These are phyloP conservation scores for Sylvilagus floridanus DNA, from an alignment of 2,797 vertebrate species.

Conservation along the genomic window DNA sequence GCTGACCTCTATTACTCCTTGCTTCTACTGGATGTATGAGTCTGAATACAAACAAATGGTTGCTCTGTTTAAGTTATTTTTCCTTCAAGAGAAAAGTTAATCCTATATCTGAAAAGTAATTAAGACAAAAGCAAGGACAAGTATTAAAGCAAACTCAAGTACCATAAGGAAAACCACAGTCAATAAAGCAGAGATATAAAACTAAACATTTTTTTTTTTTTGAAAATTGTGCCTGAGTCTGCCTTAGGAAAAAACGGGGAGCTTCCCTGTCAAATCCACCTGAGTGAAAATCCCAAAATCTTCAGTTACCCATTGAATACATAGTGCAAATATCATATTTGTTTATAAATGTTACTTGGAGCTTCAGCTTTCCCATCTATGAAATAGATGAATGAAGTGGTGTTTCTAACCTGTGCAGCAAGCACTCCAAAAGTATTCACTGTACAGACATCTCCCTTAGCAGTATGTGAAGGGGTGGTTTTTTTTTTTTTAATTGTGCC, in stretches of 20 bases:
- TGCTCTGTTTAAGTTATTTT: slow-evolving; percentile 66
- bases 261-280: neutral
- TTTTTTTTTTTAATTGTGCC: neutral
- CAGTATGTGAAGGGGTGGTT: neutral
- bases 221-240: neutral
- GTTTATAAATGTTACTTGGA: neutral
- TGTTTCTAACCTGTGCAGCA: neutral
- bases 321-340: neutral
- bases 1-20: slow-evolving; percentile 61
- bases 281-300: neutral
- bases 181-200: slow-evolving; percentile 19
- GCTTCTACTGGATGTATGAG: neutral
- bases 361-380: neutral
- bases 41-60: slow-evolving; percentile 54
- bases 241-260: neutral
- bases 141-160: slow-evolving; percentile 57
- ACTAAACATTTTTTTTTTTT: neutral
- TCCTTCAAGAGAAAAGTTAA: slow-evolving; percentile 62
- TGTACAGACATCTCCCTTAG: neutral
- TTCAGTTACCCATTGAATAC: neutral
- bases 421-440: neutral
- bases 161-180: neutral
- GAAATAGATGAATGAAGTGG: neutral
- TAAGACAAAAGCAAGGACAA: slow-evolving; percentile 60
- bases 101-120: slow-evolving; percentile 67